These are phyloP conservation scores for Actinernus sp. DNA, from an alignment of 92 coral and sea anemone species.

Conservation along the genomic window DNA sequence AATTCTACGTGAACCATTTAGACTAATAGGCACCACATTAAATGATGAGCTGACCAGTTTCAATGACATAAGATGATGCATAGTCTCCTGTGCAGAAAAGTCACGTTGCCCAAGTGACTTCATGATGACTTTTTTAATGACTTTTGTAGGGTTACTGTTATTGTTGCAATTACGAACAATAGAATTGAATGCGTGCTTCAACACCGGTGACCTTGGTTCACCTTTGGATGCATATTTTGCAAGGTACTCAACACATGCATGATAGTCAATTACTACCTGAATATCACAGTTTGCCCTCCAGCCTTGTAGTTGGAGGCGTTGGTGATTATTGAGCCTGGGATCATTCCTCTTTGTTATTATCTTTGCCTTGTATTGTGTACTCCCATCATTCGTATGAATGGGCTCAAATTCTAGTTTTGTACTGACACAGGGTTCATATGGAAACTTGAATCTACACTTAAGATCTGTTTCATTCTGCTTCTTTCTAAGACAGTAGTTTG, in stretches of 20 bases:
- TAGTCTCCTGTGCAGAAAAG: constrained; percentile 58
- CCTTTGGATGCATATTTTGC: constrained; percentile 20
- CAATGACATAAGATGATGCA: constrained; percentile 42
- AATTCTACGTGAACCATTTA: constrained; percentile 55
- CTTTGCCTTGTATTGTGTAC: constrained; percentile 44
- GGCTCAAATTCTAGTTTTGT: constrained; percentile 67
- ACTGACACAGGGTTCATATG: constrained; percentile 48
- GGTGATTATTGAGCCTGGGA: constrained; percentile 49
- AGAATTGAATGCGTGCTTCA: constrained; percentile 34
- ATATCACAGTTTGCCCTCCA: constrained; percentile 67
- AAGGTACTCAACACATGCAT: constrained; percentile 47
- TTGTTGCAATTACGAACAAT: constrained; percentile 31
- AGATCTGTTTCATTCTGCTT: constrained; percentile 53
- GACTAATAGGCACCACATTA: constrained; percentile 49
- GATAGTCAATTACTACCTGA: constrained; percentile 56
- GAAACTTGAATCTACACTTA: constrained; percentile 71
- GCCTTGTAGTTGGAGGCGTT: constrained; percentile 41
- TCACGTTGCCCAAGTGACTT: constrained; percentile 55
- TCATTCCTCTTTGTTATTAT: constrained; percentile 55
- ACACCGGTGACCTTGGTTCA: constrained; percentile 36
- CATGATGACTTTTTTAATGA: constrained; percentile 46
- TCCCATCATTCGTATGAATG: constrained; percentile 52
- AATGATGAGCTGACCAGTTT: constrained; percentile 51
- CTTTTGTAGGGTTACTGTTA: constrained; percentile 20
- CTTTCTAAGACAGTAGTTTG: constrained; percentile 64